Evolutionary conservation across 1,140 invertebrate species (phyloP).

Genomic region (Solenopsis fugax): DNA sequence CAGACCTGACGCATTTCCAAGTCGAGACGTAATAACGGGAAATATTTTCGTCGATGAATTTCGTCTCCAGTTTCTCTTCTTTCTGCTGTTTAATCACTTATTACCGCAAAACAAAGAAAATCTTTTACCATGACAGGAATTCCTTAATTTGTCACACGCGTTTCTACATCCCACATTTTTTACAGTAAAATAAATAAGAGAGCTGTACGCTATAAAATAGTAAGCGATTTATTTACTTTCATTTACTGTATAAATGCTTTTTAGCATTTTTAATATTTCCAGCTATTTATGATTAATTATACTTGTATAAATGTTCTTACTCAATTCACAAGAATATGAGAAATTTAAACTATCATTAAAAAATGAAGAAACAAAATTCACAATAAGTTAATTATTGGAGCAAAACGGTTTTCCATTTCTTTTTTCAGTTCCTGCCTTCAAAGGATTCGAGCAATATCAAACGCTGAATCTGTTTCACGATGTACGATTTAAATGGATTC

Average conservation of each 20-base stretch:
- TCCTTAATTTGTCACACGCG: not conserved
- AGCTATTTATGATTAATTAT: not conserved
- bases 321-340: not conserved
- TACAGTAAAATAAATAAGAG: not conserved
- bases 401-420: not conserved
- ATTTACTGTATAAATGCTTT: not conserved
- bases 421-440: not conserved
- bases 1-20: slow-evolving; percentile 75
- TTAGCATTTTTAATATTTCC: not conserved
- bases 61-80: slow-evolving; percentile 19
- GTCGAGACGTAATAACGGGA: not conserved
- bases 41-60: slow-evolving; percentile 64
- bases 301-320: not conserved
- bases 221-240: not conserved
- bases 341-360: slow-evolving; percentile 7
- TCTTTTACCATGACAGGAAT: not conserved
- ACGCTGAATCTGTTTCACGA: slow-evolving; percentile 10
- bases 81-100: not conserved
- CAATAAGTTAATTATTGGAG: not conserved
- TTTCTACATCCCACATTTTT: not conserved
- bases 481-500: slow-evolving; percentile 10
- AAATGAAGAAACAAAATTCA: not conserved
- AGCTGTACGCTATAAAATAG: not conserved
- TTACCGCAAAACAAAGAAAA: not conserved
- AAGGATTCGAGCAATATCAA: slow-evolving; percentile 1